A percentile compares a stretch with the other conserved stretches of the same genome.
Conservation (phyloP, 1,140 invertebrate genomes). For the Conopomorpha cramerella region DNA sequence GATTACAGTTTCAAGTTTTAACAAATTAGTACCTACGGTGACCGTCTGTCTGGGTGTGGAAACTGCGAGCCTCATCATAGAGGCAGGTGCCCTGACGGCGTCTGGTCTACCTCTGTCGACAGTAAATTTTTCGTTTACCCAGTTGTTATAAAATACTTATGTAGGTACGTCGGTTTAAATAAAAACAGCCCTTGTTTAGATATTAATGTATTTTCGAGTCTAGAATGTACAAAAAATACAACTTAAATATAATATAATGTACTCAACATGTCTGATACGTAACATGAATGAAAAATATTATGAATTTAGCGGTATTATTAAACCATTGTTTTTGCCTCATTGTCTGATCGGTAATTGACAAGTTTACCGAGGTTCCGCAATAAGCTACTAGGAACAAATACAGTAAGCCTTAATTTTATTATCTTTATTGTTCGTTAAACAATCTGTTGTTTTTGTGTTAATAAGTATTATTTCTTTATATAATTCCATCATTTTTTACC, state of each 20-base stretch:
- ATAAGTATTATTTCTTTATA: slow-evolving; percentile 13
- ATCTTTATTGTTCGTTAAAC: too few relatives aligned
- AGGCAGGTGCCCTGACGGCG: not conserved
- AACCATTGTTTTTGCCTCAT: too few relatives aligned
- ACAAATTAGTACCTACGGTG: not conserved
- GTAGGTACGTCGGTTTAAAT: slow-evolving; percentile 10
- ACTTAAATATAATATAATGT: slow-evolving; percentile 51
- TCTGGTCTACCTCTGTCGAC: not conserved
- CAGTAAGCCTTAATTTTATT: slow-evolving; percentile 21
- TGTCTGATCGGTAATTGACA: too few relatives aligned
- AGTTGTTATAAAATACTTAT: too few relatives aligned
- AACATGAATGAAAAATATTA: too few relatives aligned
- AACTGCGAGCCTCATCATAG: not conserved
- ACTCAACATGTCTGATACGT: slow-evolving; percentile 48
- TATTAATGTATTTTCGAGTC: slow-evolving; percentile 60
- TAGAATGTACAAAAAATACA: slow-evolving; percentile 62
- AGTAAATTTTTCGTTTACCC: too few relatives aligned
- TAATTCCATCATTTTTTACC: slow-evolving; percentile 22
- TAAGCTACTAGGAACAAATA: slow-evolving; percentile 49
- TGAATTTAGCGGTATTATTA: too few relatives aligned
- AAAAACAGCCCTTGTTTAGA: slow-evolving; percentile 43
- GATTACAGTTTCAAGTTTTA: too few relatives aligned
- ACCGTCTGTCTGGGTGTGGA: not conserved
- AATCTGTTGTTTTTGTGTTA: slow-evolving; percentile 15
- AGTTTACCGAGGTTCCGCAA: slow-evolving; percentile 23